phyloP scores from a whole-genome alignment of 2,888 invertebrate species.

The Thelaira solivaga region DNA sequence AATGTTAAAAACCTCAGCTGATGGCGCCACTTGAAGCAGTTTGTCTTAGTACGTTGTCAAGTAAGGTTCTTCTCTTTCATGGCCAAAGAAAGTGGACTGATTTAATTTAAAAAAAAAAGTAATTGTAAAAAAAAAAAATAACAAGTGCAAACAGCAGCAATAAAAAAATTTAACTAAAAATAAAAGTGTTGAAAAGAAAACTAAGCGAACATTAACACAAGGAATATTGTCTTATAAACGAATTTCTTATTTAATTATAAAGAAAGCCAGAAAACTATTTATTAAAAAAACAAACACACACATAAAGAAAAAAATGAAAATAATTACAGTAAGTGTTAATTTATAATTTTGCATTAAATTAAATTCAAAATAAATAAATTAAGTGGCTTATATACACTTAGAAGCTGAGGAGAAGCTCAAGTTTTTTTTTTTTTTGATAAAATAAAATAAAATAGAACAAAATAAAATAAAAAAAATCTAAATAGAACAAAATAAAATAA shows the following conservation, averaged over 20 bases:
- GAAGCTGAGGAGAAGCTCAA: not conserved
- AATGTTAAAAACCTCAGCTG: constrained; percentile 75
- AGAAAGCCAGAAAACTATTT: not conserved
- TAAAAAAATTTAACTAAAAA: constrained; percentile 10
- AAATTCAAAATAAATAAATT: not conserved
- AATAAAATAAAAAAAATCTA: too few relatives aligned
- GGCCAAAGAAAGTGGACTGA: constrained; percentile 42
- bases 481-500: too few relatives aligned
- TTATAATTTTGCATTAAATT: too few relatives aligned
- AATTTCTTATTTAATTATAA: not conserved
- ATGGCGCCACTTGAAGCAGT: constrained; percentile 73
- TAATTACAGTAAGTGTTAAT: constrained; percentile 52
- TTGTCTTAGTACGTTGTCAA: constrained; percentile 74
- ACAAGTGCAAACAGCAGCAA: constrained; percentile 39
- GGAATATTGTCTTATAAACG: not conserved
- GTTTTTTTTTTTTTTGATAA: too few relatives aligned
- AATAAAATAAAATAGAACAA: too few relatives aligned
- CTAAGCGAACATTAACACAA: not conserved
- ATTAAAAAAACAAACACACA: not conserved
- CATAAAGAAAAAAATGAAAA: constrained; percentile 57
- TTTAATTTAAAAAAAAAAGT: constrained; percentile 3
- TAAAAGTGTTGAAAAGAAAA: constrained; percentile 4
- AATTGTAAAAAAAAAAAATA: not conserved
- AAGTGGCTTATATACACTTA: not conserved
- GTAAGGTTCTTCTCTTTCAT: constrained; percentile 69